These are phyloP conservation scores for Myanophis thanlyinensis DNA, from an alignment of 2,113 vertebrate species.

Conservation along the genomic window DNA sequence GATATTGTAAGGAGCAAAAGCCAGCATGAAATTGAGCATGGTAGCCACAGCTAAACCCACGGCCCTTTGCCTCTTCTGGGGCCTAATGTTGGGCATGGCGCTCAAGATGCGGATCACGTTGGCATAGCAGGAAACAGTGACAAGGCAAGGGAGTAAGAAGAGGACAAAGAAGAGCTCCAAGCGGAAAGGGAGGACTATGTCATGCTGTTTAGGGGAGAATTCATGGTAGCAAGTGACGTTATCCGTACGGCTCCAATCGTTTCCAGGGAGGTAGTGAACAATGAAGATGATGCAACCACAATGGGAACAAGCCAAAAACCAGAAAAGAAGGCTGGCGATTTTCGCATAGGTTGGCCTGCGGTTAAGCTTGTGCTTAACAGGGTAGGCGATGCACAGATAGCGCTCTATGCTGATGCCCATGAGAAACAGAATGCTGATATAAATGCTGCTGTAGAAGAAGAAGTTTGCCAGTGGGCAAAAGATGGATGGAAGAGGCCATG, in stretches of 20 bases:
- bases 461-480: constrained; percentile 80
- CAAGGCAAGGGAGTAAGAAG: constrained; percentile 61
- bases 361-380: constrained; percentile 80
- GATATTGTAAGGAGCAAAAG: constrained; percentile 84
- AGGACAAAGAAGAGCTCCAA: constrained; percentile 66
- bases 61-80: constrained; percentile 51
- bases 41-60: constrained; percentile 63
- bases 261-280: constrained; percentile 54
- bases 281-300: constrained; percentile 77
- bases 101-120: constrained; percentile 62
- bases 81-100: constrained; percentile 52
- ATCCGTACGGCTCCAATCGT: constrained; percentile 68
- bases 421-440: constrained; percentile 85
- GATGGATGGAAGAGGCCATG: constrained; percentile 69
- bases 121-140: constrained; percentile 67
- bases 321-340: constrained; percentile 76
- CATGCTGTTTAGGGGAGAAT: neutral
- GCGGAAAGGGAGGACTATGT: constrained; percentile 38
- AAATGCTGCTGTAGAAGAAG: constrained; percentile 87
- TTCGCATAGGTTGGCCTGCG: constrained; percentile 75
- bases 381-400: constrained; percentile 84
- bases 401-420: constrained; percentile 84
- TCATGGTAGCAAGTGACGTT: constrained; percentile 51
- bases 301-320: constrained; percentile 75
- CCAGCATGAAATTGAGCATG: constrained; percentile 62